Conservation (phyloP, 2,888 invertebrate species). For the Crossocerus cetratus region DNA sequence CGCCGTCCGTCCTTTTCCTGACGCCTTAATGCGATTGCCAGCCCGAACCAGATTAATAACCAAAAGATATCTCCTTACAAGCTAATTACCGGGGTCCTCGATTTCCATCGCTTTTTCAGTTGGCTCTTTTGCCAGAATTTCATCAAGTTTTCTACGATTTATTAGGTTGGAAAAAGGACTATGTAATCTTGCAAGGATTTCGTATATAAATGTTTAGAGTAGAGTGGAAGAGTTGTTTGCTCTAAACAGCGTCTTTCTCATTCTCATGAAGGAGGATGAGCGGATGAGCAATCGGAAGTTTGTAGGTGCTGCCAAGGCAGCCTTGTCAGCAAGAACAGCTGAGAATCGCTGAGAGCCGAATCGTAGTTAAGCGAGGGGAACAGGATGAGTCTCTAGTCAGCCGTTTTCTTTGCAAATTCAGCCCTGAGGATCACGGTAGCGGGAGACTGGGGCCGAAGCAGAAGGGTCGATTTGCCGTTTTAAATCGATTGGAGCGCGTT, state of each 20-base stretch:
- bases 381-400: slow-evolving; percentile 68
- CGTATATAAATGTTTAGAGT: no score
- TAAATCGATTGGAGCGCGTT: slow-evolving; percentile 73
- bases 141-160: no score
- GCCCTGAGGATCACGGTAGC: slow-evolving; percentile 42
- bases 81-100: no score
- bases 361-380: slow-evolving; percentile 47
- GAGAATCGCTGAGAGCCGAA: slow-evolving; percentile 52
- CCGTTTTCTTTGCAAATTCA: slow-evolving; percentile 73
- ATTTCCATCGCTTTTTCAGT: no score
- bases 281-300: no score
- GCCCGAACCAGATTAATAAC: neutral
- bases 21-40: slow-evolving; percentile 6
- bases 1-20: neutral
- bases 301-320: no score
- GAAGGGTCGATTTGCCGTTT: slow-evolving; percentile 62
- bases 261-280: no score
- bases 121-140: no score
- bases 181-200: no score
- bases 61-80: neutral
- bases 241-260: no score
- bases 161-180: no score
- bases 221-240: no score
- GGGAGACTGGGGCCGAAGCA: slow-evolving; percentile 17
- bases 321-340: slow-evolving; percentile 39